Base-by-base conservation (phyloP, 2,888 invertebrate genomes). In the Drosophila borborema region DNA sequence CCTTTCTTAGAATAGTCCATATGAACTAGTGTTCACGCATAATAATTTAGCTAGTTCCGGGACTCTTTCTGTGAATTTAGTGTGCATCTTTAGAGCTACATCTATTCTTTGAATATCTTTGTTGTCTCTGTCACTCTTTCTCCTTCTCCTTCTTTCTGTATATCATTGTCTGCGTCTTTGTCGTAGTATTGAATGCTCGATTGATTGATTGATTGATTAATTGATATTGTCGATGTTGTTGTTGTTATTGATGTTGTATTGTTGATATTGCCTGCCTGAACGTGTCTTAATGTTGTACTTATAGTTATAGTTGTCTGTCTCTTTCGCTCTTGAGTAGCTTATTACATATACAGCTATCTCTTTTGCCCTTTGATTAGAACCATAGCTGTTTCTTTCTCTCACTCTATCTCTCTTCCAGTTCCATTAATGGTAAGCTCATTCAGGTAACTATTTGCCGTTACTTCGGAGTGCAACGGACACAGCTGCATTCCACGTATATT, bases 11-110 rank as follows among this genome's bases (percentile, higher is more conserved):
- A 28, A 28, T 14, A 31, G 54, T 34, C 34, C 18, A n/a, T 36
- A 3, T 36, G 23, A 59, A n/a, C 36, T 59, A 28, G 36, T 3
- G 36, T 7, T 40, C 14, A 7, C 14, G 7, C 18, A 20, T 20
- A 34, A 31, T 10, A 10, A 1, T 3, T 31, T 16, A 18, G 48
- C 18, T 23, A 43, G 43, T 34, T 60, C 48, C 38, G 38, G 5
- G 4, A 16, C 51, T 51, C 20, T 31, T 41, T 31, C 31, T 16
- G 12, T 16, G 61, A 2, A 10, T 20, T 51, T 46, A 28, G 45
- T 70, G 67, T 69, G 69, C 70, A 43, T 62, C 48, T 55, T 12
- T n/a, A 45, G 51, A 40, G 12, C 20, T 46, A 31, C 38, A 49
- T 66, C 36, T 31, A 43, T 28, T 64, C 20, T 49, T 45, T 61